A percentile compares a stretch with the other conserved stretches of the same genome.
Conservation (phyloP, 2,888 invertebrate genomes). For the Empis stercorea region DNA sequence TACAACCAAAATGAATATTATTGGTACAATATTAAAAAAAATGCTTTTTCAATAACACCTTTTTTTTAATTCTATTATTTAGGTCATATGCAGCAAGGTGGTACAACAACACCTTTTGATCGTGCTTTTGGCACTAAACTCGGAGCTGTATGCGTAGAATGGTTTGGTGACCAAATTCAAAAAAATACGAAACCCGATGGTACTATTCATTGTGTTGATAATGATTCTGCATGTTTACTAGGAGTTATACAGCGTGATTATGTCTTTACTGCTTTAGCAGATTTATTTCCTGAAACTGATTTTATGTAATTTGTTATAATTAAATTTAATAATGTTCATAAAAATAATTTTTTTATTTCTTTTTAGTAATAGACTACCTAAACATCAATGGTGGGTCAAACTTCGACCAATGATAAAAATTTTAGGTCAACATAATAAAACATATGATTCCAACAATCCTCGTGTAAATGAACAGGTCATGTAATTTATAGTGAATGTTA, state of each 20-base stretch:
- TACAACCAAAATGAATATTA: constrained; percentile 82
- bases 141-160: constrained; percentile 81
- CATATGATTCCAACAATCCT: no score
- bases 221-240: constrained; percentile 59
- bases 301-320: constrained; percentile 48
- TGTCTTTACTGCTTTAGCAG: constrained; percentile 58
- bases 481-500: no score
- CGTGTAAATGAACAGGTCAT: no score
- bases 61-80: neutral
- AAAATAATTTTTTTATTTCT: neutral
- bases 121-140: constrained; percentile 93
- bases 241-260: constrained; percentile 68
- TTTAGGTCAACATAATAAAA: constrained; percentile 76
- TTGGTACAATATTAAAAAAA: constrained; percentile 34
- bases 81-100: constrained; percentile 93
- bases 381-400: constrained; percentile 86
- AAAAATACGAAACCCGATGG: constrained; percentile 38
- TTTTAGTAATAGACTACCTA: constrained; percentile 50
- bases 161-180: constrained; percentile 57
- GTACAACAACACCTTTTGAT: constrained; percentile 89
- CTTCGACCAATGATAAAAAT: constrained; percentile 77
- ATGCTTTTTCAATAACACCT: neutral
- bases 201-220: constrained; percentile 41
- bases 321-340: neutral
- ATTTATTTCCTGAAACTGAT: constrained; percentile 60